Percentiles rank a stretch among this genome's conserved stretches.
Evolutionary conservation across 2,113 vertebrate species (phyloP).

Genomic region (Chionodraco myersi): DNA sequence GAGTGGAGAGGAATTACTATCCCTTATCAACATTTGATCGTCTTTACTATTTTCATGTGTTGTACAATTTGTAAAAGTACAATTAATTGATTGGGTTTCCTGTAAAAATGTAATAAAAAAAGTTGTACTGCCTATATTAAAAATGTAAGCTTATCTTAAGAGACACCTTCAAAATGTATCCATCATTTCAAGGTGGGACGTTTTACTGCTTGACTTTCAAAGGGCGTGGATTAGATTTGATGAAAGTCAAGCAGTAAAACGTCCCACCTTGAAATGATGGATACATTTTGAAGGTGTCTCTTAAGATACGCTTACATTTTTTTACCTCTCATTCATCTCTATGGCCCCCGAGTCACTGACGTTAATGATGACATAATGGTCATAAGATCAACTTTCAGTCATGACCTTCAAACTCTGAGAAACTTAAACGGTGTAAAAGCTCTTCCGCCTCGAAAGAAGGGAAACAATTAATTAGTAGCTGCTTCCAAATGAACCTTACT

Average conservation of each 20-base stretch:
- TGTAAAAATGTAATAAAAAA: not conserved
- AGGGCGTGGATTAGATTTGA: not conserved
- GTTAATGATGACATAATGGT: too few species aligned
- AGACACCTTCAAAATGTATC: not conserved
- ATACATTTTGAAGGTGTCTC: too few species aligned
- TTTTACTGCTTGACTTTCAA: constrained; percentile 5
- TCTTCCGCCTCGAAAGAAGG: not conserved
- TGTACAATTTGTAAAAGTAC: not conserved
- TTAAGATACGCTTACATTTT: too few species aligned
- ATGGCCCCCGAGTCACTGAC: not conserved
- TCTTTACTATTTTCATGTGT: not conserved
- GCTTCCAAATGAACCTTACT: not conserved
- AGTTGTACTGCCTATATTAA: not conserved
- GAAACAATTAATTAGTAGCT: not conserved
- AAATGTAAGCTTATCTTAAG: not conserved
- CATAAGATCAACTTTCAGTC: constrained; percentile 8
- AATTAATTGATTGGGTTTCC: not conserved
- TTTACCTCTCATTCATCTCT: constrained; percentile 1
- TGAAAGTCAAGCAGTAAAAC: too few species aligned
- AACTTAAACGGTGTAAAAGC: not conserved
- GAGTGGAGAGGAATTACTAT: not conserved
- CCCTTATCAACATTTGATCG: not conserved
- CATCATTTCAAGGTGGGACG: not conserved
- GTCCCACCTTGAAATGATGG: too few species aligned
- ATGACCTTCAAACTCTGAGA: not conserved